Evolutionary conservation across 2,113 vertebrate species (phyloP), one percentile per base, ranked within the genome.

Genomic region (Pyrgilauda ruficollis): DNA sequence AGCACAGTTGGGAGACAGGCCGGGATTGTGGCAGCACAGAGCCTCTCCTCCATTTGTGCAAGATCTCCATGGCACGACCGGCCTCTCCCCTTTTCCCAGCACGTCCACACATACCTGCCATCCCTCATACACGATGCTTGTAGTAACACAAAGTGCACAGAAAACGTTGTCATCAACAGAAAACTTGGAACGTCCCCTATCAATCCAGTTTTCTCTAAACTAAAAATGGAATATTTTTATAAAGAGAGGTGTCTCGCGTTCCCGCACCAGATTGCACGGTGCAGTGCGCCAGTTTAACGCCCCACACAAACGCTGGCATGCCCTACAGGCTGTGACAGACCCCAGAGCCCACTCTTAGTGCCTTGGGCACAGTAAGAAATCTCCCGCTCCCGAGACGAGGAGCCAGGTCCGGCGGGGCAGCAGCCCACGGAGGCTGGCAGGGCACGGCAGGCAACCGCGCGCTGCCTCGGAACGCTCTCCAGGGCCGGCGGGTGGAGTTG

Each of bases 11-110:
- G 33, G 70, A 39, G 33, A 43, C 47, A 30, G 33, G 24, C 5
- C n/a, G 55, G 21, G 66, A 21, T 19, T 49, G 37, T 31, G 46
- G 69, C 74, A 63, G 70, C 56, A 56, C 52, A 55, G 47, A 63
- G 28, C 43, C 59, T 52, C 50, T 35, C 24, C 1, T 41, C 61
- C 1, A 0, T 41, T 41, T 69, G 37, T 31, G 15, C 7, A 13
- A 70, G 27, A 28, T 15, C 61, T 37, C 2, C 3, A 4, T 7
- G 21, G 23, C 50, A 37, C 0, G 1, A 53, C 27, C 14, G 1
- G 63, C 22, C 37, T 77, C 23, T 63, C 16, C n/a, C 74, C 18
- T 87, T 35, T 61, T 68, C 39, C 33, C 52, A 78, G 50, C 41
- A 30, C 0, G 1, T 70, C 28, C 33, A n/a, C 79, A 43, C 5